Conservation (phyloP, 2,113 vertebrate species). For the Petroica traversi region DNA sequence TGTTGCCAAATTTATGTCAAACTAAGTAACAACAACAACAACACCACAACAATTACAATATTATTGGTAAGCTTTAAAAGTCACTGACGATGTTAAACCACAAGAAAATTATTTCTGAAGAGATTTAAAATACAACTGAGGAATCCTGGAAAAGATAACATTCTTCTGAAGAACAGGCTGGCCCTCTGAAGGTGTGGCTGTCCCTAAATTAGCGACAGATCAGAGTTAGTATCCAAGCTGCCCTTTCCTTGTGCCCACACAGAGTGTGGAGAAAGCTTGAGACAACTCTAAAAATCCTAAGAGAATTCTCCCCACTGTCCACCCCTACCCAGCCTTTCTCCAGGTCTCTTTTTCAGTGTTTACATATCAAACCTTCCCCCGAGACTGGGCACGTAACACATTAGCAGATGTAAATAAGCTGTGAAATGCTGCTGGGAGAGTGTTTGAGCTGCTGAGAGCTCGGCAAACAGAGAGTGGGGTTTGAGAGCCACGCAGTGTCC, state of each 20-base stretch:
- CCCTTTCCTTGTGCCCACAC: neutral
- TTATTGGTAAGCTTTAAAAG: neutral
- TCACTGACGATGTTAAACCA: neutral
- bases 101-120: neutral
- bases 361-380: neutral
- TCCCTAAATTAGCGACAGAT: neutral
- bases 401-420: neutral
- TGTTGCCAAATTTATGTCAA: neutral
- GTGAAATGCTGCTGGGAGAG: neutral
- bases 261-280: neutral
- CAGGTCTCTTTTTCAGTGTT: neutral
- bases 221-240: neutral
- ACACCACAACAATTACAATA: rapidly evolving
- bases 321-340: neutral
- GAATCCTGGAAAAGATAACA: neutral
- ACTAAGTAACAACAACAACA: neutral
- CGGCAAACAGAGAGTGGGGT: neutral
- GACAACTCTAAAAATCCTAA: neutral
- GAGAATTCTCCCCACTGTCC: neutral
- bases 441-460: neutral
- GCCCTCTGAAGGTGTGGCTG: neutral
- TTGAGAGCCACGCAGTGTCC: rapidly evolving
- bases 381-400: rapidly evolving
- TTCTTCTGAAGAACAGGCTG: neutral
- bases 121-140: neutral